These are phyloP conservation scores for Ceratitis capitata DNA, from an alignment of 1,140 invertebrate species.

Conservation along the genomic window DNA sequence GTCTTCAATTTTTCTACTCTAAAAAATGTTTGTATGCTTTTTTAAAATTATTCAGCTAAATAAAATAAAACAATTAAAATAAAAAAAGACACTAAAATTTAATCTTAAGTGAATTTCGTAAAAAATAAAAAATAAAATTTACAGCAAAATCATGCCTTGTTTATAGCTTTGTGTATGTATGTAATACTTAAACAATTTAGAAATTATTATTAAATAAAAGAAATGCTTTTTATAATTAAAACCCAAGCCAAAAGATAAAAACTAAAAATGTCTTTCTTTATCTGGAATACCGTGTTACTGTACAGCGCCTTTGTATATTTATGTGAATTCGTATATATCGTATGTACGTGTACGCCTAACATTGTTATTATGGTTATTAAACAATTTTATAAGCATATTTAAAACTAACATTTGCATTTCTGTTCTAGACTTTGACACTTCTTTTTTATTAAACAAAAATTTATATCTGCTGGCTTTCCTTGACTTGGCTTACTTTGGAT, in stretches of 20 bases:
- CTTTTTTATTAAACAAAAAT: neutral
- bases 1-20: neutral
- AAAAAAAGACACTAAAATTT: too few relatives aligned
- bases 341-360: too few relatives aligned
- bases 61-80: neutral
- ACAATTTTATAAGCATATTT: neutral
- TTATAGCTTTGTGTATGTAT: neutral
- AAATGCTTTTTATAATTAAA: neutral
- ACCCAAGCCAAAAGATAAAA: neutral
- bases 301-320: neutral
- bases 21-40: too few relatives aligned
- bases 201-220: neutral
- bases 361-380: too few relatives aligned
- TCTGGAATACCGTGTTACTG: neutral
- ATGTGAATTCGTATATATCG: neutral
- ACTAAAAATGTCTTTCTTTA: neutral
- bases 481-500: too few relatives aligned
- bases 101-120: neutral
- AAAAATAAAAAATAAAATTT: neutral
- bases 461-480: neutral
- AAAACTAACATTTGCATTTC: neutral
- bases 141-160: neutral
- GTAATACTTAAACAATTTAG: neutral
- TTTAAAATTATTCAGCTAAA: neutral
- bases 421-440: neutral